Conservation (phyloP, 1,140 invertebrate species). For the Drosophila suzukii region DNA sequence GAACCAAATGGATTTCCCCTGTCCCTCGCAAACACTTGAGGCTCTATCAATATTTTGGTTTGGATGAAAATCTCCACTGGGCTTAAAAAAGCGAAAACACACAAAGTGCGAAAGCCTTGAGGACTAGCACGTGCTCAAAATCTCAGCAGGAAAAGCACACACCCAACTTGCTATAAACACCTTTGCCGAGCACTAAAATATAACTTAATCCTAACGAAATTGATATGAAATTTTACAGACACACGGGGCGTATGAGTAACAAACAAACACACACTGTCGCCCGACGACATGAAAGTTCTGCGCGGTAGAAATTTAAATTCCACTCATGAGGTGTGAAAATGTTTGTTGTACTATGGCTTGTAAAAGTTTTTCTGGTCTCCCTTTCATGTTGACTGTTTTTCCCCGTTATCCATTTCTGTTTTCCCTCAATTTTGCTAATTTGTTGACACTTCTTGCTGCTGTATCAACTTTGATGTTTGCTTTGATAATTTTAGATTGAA, state of each 20-base stretch:
- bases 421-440: constrained; percentile 62
- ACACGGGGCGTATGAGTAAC: constrained; percentile 59
- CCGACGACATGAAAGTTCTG: constrained; percentile 3
- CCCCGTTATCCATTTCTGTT: constrained; percentile 16
- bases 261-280: constrained; percentile 15
- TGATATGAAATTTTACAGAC: constrained; percentile 74
- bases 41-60: constrained; percentile 68
- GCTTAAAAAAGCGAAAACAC: constrained; percentile 47
- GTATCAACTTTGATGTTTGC: constrained; percentile 73
- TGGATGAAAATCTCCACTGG: constrained; percentile 30
- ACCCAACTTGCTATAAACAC: constrained; percentile 63
- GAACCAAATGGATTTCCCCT: constrained; percentile 16
- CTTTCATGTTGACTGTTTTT: constrained; percentile 51
- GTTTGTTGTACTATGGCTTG: constrained; percentile 46
- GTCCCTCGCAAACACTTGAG: constrained; percentile 40
- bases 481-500: constrained; percentile 81
- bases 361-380: constrained; percentile 45
- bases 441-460: constrained; percentile 44
- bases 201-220: constrained; percentile 79
- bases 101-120: constrained; percentile 66
- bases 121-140: constrained; percentile 74
- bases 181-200: constrained; percentile 76
- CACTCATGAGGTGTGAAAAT: constrained; percentile 74
- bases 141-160: constrained; percentile 58
- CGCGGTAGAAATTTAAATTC: constrained; percentile 71